Percentiles rank a stretch among this genome's conserved stretches.
Evolutionary conservation across 1,140 invertebrate genomes (phyloP).

Genomic region (Archivesica marissinica): DNA sequence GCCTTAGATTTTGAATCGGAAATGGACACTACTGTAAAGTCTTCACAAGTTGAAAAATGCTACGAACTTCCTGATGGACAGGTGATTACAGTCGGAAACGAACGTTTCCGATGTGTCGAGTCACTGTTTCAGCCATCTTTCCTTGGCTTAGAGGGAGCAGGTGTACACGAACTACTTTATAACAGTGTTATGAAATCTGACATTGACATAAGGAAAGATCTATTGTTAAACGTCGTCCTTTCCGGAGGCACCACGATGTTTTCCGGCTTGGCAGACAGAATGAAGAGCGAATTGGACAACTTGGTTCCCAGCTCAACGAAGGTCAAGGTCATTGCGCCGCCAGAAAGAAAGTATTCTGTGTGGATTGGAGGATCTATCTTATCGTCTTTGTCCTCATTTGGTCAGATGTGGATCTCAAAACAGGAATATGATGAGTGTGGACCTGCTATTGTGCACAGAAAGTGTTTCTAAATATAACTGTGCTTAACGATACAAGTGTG

Average conservation of each 20-base stretch:
- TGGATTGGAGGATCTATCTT: conserved; percentile 86
- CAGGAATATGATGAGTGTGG: conserved; percentile 46
- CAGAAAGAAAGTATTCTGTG: conserved; percentile 78
- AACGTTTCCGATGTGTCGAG: conserved; percentile 73
- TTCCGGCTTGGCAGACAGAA: conserved; percentile 85
- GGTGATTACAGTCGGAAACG: conserved; percentile 91
- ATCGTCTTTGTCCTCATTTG: conserved; percentile 87
- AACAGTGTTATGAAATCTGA: conserved; percentile 89
- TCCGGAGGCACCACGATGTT: conserved; percentile 78
- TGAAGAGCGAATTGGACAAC: conserved; percentile 38
- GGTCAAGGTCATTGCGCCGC: conserved; percentile 78
- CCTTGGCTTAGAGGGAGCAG: conserved; percentile 55
- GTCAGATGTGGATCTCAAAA: conserved; percentile 86
- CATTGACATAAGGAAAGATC: conserved; percentile 60
- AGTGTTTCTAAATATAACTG: conserved; percentile 49
- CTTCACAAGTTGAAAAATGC: conserved; percentile 66
- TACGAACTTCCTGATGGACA: conserved; percentile 53
- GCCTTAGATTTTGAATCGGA: conserved; percentile 89
- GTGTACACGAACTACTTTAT: conserved; percentile 88
- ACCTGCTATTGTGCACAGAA: conserved; percentile 49
- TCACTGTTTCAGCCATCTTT: conserved; percentile 19
- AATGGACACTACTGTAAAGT: conserved; percentile 93
- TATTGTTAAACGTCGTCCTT: conserved; percentile 62
- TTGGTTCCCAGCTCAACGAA: conserved; percentile 80
- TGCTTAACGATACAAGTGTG: no score